Conservation (phyloP, 2,888 invertebrate genomes). For the Philopedon plagiatum region DNA sequence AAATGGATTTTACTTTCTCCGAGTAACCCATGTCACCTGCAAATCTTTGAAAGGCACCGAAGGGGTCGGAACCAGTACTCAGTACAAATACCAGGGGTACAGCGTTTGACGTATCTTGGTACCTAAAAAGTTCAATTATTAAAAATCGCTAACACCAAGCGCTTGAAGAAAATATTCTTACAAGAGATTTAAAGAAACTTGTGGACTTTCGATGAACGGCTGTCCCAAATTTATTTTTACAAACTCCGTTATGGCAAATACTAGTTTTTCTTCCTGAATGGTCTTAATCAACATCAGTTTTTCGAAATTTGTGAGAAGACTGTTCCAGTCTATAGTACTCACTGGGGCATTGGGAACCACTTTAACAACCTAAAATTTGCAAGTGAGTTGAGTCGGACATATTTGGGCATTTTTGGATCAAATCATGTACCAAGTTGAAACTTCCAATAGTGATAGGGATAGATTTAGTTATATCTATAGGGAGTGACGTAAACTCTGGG, state of each 20-base stretch:
- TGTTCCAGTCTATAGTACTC: slow-evolving; percentile 74
- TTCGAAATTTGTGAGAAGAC: slow-evolving; percentile 78
- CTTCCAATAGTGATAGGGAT: slow-evolving; percentile 76
- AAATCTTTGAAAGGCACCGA: slow-evolving; percentile 85
- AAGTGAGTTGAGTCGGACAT: too few relatives aligned
- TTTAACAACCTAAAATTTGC: slow-evolving; percentile 72
- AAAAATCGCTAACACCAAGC: too few relatives aligned
- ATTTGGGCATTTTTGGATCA: too few relatives aligned
- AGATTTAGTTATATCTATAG: slow-evolving; percentile 70
- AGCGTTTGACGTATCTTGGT: slow-evolving; percentile 77
- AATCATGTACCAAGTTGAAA: slow-evolving; percentile 71
- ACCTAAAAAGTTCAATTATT: too few relatives aligned
- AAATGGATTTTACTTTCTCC: slow-evolving; percentile 84
- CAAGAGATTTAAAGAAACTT: slow-evolving; percentile 78
- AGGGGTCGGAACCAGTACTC: slow-evolving; percentile 91
- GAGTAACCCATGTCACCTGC: slow-evolving; percentile 81
- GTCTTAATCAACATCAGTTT: slow-evolving; percentile 86
- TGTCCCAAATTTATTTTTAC: slow-evolving; percentile 83
- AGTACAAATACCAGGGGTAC: slow-evolving; percentile 90
- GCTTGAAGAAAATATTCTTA: slow-evolving; percentile 68
- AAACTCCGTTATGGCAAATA: slow-evolving; percentile 86
- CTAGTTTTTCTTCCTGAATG: slow-evolving; percentile 84
- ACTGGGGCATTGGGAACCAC: slow-evolving; percentile 66
- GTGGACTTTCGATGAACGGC: slow-evolving; percentile 86
- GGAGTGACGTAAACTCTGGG: slow-evolving; percentile 71